Evolutionary conservation across 2,888 invertebrate species (phyloP), one percentile per base, ranked within the genome.

Genomic region (Drosophila phalerata): DNA sequence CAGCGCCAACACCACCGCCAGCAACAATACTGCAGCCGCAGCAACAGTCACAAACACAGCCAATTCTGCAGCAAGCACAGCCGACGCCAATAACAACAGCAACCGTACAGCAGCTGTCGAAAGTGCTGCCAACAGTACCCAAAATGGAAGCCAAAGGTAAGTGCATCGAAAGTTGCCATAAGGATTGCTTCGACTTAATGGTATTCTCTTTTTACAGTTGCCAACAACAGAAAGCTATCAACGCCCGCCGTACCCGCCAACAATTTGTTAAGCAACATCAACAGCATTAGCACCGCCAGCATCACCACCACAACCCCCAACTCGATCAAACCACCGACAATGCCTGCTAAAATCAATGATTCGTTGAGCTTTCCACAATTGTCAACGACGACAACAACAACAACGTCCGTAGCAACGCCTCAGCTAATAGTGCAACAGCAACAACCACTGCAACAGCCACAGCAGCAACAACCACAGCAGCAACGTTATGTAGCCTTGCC

Each of bases 401-500:
- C 56, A 28, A 15, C 61, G 40, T 17, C 51, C 5, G 8, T 47
- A 32, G 5, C 63, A 48, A 43, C 63, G 32, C 37, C 63, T 1
- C 63, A 64, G 42, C 30, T 65, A 5, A 51, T 65, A 15, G 43
- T 51, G 30, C 69, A 22, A 22, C 45, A 52, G 17, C 84, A 70
- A 8, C 77, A 56, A 0, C 66, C 49, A 10, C 77, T 47, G 0
- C 60, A 37, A 6, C 56, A 37, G 10, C 73, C 30, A 30, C 77
- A 13, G 30, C 69, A n/a, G 17, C 47, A n/a, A 5, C 52, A 6
- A 22, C 55, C 17, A 17, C 66, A 43, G 37, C 64, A 52, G 10
- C 88, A 92, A 57, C 90, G 92, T 19, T 91, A 92, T 69, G 91
- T 93, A 13, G 89, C 92, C 11, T 73, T 93, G 63, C 93, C 93